Base-by-base conservation (phyloP, 2,797 vertebrate genomes). In the Holocentrus rufus region DNA sequence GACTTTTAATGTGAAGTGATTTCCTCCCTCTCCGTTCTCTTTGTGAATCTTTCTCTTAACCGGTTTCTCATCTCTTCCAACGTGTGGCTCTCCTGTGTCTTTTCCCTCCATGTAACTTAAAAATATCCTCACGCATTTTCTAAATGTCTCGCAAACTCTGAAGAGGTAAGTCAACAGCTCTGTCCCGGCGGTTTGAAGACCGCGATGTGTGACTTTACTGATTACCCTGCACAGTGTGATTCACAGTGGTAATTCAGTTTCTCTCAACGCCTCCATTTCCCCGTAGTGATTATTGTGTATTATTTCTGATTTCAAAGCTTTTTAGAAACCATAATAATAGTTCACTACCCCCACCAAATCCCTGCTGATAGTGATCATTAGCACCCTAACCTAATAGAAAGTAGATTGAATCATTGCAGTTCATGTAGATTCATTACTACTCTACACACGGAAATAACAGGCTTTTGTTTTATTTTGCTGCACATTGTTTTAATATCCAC, bases 21-120 rank as follows among this genome's bases (percentile, higher is more conserved):
- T 61, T 61, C 6, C 36, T 44, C 34, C 56, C 56, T 60, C 4
- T 44, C 15, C 39, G 6, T 27, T 47, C 23, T 62, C 2, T 25
- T 15, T 46, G 20, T 61, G 59, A 44, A 61, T 1, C 23, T 44
- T 22, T 46, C 23, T 61, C 42, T 47, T 47, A 47, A 62, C 57
- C 17, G 20, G 9, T 39, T 39, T 59, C 56, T 39, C 56, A 22
- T 62, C 23, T 30, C 39, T 20, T 44, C 42, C 42, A 47, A 47
- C 30, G 22, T 62, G 59, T 44, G 42, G 14, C 42, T 44, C 42
- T 44, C 42, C 42, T 49, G 34, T 54, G 60, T 62, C 22, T 20
- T 34, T 59, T 36, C 30, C 30, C 34, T 59, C 56, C n/a, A 39
- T 22, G 56, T 59, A 59, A 59, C 31, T 59, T 59, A 39, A 13